Evolutionary conservation across 2,888 invertebrate genomes (phyloP).

Genomic region (Dilophus febrilis): DNA sequence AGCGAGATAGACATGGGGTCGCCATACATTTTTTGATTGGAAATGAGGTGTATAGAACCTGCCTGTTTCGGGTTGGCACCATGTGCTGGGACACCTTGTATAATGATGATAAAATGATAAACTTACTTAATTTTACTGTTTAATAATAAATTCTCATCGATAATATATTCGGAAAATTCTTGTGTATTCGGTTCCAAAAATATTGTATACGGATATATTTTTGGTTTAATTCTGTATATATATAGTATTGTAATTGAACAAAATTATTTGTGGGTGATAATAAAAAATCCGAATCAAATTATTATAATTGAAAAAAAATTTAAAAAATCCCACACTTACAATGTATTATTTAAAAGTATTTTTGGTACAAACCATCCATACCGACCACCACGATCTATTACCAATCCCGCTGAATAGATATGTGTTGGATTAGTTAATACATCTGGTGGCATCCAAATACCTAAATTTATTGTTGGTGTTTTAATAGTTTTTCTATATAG

Average conservation of each 20-base stretch:
- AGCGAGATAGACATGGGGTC: too few relatives aligned
- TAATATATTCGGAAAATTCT: slow-evolving; percentile 11
- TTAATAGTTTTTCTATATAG: neutral
- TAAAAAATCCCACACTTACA: neutral
- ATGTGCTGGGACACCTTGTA: too few relatives aligned
- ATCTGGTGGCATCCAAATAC: slow-evolving; percentile 50
- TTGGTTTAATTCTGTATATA: neutral
- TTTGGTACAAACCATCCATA: slow-evolving; percentile 48
- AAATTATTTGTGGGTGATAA: too few relatives aligned
- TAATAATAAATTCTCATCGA: slow-evolving; percentile 16
- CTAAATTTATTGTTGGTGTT: slow-evolving; percentile 44
- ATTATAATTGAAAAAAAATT: neutral
- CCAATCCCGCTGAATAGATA: slow-evolving; percentile 33
- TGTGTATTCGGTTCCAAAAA: slow-evolving; percentile 15
- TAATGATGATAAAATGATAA: too few relatives aligned
- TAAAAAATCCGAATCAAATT: too few relatives aligned
- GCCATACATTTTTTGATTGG: too few relatives aligned
- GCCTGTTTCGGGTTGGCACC: too few relatives aligned
- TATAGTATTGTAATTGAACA: too few relatives aligned
- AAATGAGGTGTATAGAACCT: too few relatives aligned
- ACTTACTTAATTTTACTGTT: too few relatives aligned
- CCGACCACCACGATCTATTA: slow-evolving; percentile 34
- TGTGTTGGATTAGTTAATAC: slow-evolving; percentile 33
- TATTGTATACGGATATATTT: slow-evolving; percentile 15
- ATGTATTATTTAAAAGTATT: slow-evolving; percentile 17